Percentiles rank a stretch among this genome's conserved stretches.
Conservation (phyloP, 2,797 vertebrate genomes). For the Hapalemur alaotrensis region DNA sequence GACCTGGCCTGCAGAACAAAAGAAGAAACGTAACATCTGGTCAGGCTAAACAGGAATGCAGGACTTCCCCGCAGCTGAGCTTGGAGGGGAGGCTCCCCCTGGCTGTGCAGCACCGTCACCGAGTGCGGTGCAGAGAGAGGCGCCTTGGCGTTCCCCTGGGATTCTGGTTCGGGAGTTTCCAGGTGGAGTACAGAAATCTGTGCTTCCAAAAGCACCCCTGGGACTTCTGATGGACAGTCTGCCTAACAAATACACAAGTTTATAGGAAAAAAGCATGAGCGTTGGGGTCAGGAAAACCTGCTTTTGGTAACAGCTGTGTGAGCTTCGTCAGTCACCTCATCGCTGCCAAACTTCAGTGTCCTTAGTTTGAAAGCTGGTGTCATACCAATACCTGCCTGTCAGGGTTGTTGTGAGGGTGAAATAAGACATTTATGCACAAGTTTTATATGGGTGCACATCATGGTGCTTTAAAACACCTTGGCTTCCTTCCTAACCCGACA, state of each 20-base stretch:
- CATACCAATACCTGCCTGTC: too few relatives aligned
- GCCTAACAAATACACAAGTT: not conserved
- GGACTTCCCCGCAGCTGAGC: not conserved
- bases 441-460: accelerated
- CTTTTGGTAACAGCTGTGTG: not conserved
- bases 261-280: not conserved
- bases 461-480: accelerated
- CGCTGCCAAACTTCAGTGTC: not conserved
- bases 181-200: not conserved
- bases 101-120: not conserved
- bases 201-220: not conserved
- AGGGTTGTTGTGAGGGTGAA: not conserved
- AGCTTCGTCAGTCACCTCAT: not conserved
- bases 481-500: not conserved
- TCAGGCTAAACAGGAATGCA: not conserved
- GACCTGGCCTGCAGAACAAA: not conserved
- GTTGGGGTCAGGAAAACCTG: not conserved
- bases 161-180: not conserved
- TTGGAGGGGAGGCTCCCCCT: not conserved
- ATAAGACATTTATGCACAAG: accelerated
- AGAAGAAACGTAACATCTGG: not conserved
- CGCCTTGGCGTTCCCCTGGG: not conserved
- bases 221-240: not conserved
- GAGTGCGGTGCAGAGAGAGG: not conserved
- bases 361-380: not conserved